Conservation (phyloP, 2,888 invertebrate genomes). For the Orthosia incerta region DNA sequence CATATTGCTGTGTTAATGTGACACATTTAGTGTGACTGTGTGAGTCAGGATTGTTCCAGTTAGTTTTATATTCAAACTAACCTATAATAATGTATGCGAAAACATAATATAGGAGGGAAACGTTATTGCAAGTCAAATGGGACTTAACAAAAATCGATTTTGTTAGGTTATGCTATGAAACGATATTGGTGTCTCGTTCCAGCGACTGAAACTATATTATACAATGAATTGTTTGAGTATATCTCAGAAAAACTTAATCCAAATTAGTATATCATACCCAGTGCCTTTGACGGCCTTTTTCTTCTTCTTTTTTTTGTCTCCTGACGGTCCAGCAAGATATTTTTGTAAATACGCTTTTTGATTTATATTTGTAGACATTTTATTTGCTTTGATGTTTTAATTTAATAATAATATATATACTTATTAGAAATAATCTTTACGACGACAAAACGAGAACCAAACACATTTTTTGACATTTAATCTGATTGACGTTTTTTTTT, state of each 20-base stretch:
- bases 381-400: constrained; percentile 26
- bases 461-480: not conserved
- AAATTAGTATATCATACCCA: constrained; percentile 75
- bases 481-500: constrained; percentile 13
- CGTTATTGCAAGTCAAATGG: not conserved
- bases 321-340: constrained; percentile 93
- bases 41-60: not conserved
- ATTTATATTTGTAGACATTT: constrained; percentile 89
- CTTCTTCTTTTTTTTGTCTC: constrained; percentile 93
- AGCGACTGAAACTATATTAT: not conserved
- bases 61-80: not conserved
- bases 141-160: not conserved
- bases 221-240: not conserved
- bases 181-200: not conserved
- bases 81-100: not conserved
- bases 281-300: constrained; percentile 86
- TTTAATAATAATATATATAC: not conserved
- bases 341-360: constrained; percentile 96
- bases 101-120: constrained; percentile 2
- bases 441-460: constrained; percentile 7
- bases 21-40: not conserved
- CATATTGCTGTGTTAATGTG: not conserved
- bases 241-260: not conserved
- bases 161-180: not conserved
- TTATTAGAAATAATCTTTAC: not conserved